Percentiles rank a stretch among this genome's conserved stretches.
Conservation (phyloP, 1,140 invertebrate species). For the Euura saliciscinereae region DNA sequence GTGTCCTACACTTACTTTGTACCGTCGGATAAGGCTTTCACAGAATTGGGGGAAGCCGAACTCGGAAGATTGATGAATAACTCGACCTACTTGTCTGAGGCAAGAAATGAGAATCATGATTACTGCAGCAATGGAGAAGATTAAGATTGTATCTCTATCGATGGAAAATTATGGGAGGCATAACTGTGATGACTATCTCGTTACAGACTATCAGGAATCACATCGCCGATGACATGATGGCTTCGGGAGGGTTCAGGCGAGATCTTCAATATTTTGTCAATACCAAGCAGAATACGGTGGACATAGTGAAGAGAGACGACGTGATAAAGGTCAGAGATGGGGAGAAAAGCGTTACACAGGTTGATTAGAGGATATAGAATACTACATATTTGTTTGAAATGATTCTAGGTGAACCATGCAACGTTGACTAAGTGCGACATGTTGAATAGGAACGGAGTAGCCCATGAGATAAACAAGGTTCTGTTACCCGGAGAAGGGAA, state of each 20-base stretch:
- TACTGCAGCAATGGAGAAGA: too few species aligned
- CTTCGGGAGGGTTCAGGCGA: slow-evolving; percentile 48
- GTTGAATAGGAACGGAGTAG: slow-evolving; percentile 63
- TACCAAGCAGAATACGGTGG: slow-evolving; percentile 38
- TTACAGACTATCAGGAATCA: slow-evolving; percentile 53
- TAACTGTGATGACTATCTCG: neutral
- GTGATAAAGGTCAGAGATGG: slow-evolving; percentile 32
- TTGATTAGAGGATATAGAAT: neutral
- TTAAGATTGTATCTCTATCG: too few species aligned
- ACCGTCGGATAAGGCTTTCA: slow-evolving; percentile 59
- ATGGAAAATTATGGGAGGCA: too few species aligned
- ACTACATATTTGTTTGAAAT: neutral
- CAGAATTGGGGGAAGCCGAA: slow-evolving; percentile 29
- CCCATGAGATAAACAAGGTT: slow-evolving; percentile 64
- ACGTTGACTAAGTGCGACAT: slow-evolving; percentile 59
- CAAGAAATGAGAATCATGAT: slow-evolving; percentile 20
- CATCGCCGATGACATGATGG: slow-evolving; percentile 52
- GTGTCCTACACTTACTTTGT: slow-evolving; percentile 60
- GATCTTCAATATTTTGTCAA: slow-evolving; percentile 52
- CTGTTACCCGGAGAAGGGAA: slow-evolving; percentile 33
- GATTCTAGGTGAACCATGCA: slow-evolving; percentile 51
- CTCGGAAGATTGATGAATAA: slow-evolving; percentile 47
- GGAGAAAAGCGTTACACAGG: neutral
- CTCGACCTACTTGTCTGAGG: slow-evolving; percentile 42
- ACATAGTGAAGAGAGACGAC: slow-evolving; percentile 33